Evolutionary conservation across 2,888 invertebrate genomes (phyloP).

Genomic region (Rambutsinella grinnellia): DNA sequence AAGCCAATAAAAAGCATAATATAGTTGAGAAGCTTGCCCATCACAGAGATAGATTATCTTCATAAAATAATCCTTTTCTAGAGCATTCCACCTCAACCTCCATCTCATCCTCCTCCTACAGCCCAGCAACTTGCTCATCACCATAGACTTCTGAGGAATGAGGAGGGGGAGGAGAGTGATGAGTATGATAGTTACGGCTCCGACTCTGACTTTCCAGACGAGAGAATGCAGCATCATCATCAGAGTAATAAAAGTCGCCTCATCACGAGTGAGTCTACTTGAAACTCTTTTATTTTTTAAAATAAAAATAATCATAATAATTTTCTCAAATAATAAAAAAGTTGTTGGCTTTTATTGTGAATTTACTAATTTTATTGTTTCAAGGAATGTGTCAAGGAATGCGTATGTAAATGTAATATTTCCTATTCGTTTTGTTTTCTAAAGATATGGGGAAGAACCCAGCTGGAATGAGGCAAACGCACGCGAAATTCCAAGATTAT

Average conservation of each 20-base stretch:
- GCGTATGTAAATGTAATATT: too few relatives aligned
- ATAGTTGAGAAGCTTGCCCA: neutral
- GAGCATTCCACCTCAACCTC: conserved; percentile 5
- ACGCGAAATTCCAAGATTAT: conserved; percentile 61
- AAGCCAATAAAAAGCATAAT: neutral
- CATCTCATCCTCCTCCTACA: conserved; percentile 3
- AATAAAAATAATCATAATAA: neutral
- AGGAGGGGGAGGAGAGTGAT: conserved; percentile 63
- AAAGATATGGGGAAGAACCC: conserved; percentile 30
- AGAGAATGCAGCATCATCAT: conserved; percentile 17
- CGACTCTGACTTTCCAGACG: conserved; percentile 63
- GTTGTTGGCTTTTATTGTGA: neutral
- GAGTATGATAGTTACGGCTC: conserved; percentile 67
- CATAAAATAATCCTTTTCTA: neutral
- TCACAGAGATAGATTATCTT: neutral
- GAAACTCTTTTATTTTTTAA: neutral
- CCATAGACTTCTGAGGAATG: conserved; percentile 20
- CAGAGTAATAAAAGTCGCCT: conserved; percentile 36
- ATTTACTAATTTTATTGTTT: neutral
- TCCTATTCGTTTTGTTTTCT: too few relatives aligned
- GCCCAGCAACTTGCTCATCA: conserved; percentile 1
- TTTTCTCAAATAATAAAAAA: neutral
- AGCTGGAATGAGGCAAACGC: conserved; percentile 40
- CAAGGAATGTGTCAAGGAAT: too few relatives aligned
- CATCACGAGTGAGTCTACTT: conserved; percentile 14